Evolutionary conservation across 2,113 vertebrate genomes (phyloP).

Genomic region (Xiphias gladius): DNA sequence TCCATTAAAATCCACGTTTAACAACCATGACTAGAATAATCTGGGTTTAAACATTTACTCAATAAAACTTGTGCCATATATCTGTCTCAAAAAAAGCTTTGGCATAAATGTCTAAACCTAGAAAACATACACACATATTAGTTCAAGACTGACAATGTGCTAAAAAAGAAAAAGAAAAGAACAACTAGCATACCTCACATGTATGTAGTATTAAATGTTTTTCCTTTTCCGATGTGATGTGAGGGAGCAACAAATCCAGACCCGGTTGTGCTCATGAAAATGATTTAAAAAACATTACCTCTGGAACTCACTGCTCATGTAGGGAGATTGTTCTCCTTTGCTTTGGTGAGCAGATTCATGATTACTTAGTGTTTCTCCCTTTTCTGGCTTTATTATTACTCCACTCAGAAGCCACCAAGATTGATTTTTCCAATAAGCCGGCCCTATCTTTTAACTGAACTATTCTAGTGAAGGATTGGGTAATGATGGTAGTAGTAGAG

Average conservation of each 20-base stretch:
- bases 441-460: conserved; percentile 26
- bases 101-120: neutral
- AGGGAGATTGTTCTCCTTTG: conserved; percentile 5
- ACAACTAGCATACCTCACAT: neutral
- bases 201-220: neutral
- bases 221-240: neutral
- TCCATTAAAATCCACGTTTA: neutral
- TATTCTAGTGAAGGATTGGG: conserved; percentile 5
- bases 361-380: conserved; percentile 26
- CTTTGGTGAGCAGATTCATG: conserved; percentile 39
- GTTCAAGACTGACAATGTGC: neutral
- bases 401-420: conserved; percentile 28
- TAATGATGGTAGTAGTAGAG: neutral
- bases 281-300: neutral
- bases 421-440: conserved; percentile 47
- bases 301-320: neutral
- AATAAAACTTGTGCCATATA: neutral
- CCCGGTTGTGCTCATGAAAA: neutral
- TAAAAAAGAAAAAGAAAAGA: neutral
- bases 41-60: neutral
- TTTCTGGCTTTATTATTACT: conserved; percentile 33
- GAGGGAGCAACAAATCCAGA: conserved; percentile 1
- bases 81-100: neutral
- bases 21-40: neutral
- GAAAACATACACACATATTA: neutral